phyloP scores from a whole-genome alignment of 2,888 invertebrate genomes.

The Eulithis testata region DNA sequence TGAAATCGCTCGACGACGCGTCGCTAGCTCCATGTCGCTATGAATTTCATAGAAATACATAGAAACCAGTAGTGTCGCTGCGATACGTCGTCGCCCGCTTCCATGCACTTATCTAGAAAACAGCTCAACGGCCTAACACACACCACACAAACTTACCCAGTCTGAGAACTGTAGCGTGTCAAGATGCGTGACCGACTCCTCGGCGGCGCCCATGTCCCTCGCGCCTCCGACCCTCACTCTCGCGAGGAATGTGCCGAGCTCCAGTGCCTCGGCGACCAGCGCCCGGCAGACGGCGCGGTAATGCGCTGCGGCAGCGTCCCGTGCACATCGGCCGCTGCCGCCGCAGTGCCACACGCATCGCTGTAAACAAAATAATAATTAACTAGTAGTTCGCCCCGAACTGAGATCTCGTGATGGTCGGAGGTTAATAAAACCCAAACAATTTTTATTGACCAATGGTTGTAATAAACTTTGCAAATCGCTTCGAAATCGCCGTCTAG shows the following conservation, averaged over 20 bases:
- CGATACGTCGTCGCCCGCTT: too few species aligned
- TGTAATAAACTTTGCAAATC: too few species aligned
- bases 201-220: constrained; percentile 86
- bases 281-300: constrained; percentile 97
- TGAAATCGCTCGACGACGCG: too few species aligned
- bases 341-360: constrained; percentile 80
- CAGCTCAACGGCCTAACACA: background rate
- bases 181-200: constrained; percentile 88
- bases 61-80: too few species aligned
- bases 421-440: too few species aligned
- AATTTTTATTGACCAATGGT: too few species aligned
- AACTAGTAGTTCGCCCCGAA: too few species aligned
- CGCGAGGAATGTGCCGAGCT: constrained; percentile 95
- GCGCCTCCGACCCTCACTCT: constrained; percentile 90
- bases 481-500: too few species aligned
- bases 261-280: constrained; percentile 95
- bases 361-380: constrained; percentile 49
- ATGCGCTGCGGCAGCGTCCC: constrained; percentile 89
- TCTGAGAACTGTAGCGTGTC: constrained; percentile 94
- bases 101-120: background rate
- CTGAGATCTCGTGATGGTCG: too few species aligned
- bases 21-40: too few species aligned
- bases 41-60: too few species aligned
- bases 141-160: constrained; percentile 88
- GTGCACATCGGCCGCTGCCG: constrained; percentile 71